Base-by-base conservation (phyloP, 2,888 invertebrate genomes). In the Caenorhabditis uteleia region DNA sequence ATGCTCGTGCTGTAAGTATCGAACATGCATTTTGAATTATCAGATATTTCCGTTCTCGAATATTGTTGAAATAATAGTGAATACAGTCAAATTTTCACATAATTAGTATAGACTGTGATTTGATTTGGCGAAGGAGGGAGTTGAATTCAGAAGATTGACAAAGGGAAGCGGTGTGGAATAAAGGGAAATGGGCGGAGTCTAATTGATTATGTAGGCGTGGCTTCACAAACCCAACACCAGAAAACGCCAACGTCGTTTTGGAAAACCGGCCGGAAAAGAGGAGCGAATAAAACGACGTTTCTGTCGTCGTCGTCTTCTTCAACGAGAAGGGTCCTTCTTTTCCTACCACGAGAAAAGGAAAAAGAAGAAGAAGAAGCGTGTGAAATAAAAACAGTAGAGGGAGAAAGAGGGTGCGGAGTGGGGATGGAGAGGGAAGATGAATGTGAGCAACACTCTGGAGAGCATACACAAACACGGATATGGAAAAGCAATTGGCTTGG, bases 1-100 rank as follows among this genome's bases (percentile, higher is more conserved):
- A 61, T 79, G 77, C 51, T 79, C 75, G 70, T 81, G 81, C 78
- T 81, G 81, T 55, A 81, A 79, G 60, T 81, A 81, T 40, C 77
- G 77, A 34, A 81, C 80, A 62, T 81, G 78, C 81, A 81, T 81
- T 38, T 53, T 46, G 16, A n/a, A 27, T 29, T 36, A 33, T 10
- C n/a, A 31, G 31, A 20, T 45, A n/a, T n/a, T n/a, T 23, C 29
- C 31, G 14, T 7, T 12, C 31, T 10, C 8, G 31, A 29, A 29
- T 29, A 14, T 29, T 29, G 31, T 29, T 10, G 31, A 29, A 29
- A 29, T 29, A n/a, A n/a, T n/a, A n/a, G n/a, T n/a, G n/a, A n/a
- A n/a, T n/a, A n/a, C n/a, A n/a, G n/a, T n/a, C n/a, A n/a, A n/a
- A n/a, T n/a, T n/a, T n/a, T n/a, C n/a, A n/a, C n/a, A n/a, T n/a